Evolutionary conservation across 1,140 invertebrate genomes (phyloP), one percentile per base, ranked within the genome.

Genomic region (Drosophila prosaltans): DNA sequence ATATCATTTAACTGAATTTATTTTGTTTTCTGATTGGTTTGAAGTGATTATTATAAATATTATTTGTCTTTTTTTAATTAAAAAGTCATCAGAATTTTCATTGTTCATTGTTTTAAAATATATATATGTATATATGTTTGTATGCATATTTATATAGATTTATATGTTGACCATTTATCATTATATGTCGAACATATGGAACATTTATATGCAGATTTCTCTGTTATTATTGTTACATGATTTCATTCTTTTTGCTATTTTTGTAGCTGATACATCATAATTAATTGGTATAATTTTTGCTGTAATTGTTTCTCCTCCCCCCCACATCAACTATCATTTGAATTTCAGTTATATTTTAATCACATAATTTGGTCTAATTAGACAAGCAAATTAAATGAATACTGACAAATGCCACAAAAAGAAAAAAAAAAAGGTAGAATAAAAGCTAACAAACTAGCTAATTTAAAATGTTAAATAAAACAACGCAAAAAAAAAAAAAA

Each of bases 301-400:
- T 41, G 58, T 62, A 55, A 32, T 48, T 74, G 45, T 51, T 51
- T 51, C 21, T 24, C 45, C 45, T 0, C 3, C 9, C 45, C 7
- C 16, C 45, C 1, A 3, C 7, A 9, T 40, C 39, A 2, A 10
- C 39, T 11, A 0, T 2, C 36, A 39, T 6, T 26, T 32, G 7
- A 32, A 67, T 26, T 26, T 39, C 21, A 11, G 26, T 72, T 59
- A 45, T 65, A 16, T 66, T 79, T 86, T 82, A 86, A 88, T 79
- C 66, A 79, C 75, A 88, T 86, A 88, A 86, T 86, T 86, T 75
- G 45, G 74, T 66, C 83, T 88, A 85, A 85, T 85, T 85, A 86
- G 80, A 79, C 68, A 77, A 69, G 72, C 60, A 71, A 88, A 79
- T 82, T 76, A 73, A 74, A 81, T 81, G 57, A 58, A 55, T 32